Evolutionary conservation across 2,888 invertebrate genomes (phyloP), one percentile per base, ranked within the genome.

Genomic region (Idaea aversata): DNA sequence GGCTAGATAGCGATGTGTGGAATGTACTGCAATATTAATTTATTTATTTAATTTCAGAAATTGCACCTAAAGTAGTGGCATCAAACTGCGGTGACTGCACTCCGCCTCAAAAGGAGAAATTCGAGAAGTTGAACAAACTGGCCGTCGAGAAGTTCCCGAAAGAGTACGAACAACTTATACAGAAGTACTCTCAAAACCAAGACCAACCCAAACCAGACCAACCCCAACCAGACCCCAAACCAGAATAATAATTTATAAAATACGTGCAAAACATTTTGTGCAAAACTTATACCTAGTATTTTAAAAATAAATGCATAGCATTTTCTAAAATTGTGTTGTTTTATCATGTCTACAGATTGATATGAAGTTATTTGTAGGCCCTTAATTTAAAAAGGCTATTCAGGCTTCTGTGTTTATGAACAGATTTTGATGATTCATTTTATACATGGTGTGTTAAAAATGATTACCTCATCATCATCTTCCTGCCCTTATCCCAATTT

Each of bases 11-110:
- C 25, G 25, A 25, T 25, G 25, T 25, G 25, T 25, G 25, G 25
- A 25, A 25, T 25, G 25, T 25, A 1, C 25, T 2, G 25, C 25
- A 25, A 25, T 13, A 2, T 16, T 16, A 58, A 16, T 59, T 10
- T 25, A 38, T 61, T 47, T 57, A 7, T 7, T 61, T 59, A 47
- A 61, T 70, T 69, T 15, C 73, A 77, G 76, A 72, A 34, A 72
- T 72, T 60, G 65, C 72, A 6, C 62, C 70, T 15, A 71, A 70
- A 36, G 68, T 75, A 35, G 59, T 79, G 7, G 65, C 61, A 25
- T 73, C 75, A 0, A 67, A 69, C 34, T 80, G 78, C 59, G 64
- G 64, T 0, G 67, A 72, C 10, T 80, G 79, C 57, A 75, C 76
- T 0, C 64, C 58, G 0, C 70, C 62, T 6, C 76, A 78, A 63